Evolutionary conservation across 2,888 invertebrate species (phyloP).

Genomic region (Chymomyza caudatula): DNA sequence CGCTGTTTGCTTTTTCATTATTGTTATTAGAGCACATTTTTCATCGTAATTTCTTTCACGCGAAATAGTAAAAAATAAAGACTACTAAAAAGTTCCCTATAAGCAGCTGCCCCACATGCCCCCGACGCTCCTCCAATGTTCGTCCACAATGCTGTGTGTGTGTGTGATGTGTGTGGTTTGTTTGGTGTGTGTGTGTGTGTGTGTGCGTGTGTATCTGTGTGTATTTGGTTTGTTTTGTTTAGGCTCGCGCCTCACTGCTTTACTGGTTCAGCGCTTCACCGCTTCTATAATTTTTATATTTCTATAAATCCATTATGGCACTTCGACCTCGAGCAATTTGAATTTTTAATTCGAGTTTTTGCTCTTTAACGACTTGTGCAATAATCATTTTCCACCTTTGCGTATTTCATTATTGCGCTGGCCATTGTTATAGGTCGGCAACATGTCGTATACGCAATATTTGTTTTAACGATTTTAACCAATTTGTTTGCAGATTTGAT

Average conservation of each 20-base stretch:
- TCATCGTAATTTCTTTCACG: conserved; percentile 67
- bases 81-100: conserved; percentile 50
- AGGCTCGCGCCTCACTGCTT: neutral
- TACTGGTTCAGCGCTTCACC: conserved; percentile 37
- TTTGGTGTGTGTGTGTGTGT: conserved; percentile 23
- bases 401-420: neutral
- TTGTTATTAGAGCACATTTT: conserved; percentile 70
- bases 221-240: neutral
- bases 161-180: conserved; percentile 56
- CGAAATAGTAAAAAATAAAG: conserved; percentile 64
- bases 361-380: conserved; percentile 15
- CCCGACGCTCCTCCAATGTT: conserved; percentile 31
- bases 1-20: conserved; percentile 62
- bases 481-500: neutral
- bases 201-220: neutral
- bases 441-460: neutral
- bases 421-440: too few relatives aligned
- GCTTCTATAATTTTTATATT: conserved; percentile 36
- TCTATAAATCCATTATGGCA: conserved; percentile 11
- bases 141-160: too few relatives aligned
- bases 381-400: neutral
- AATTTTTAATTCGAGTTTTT: conserved; percentile 35
- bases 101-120: neutral
- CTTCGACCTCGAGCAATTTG: conserved; percentile 36
- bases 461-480: neutral